A percentile compares a stretch with the other conserved stretches of the same genome.
phyloP scores from a whole-genome alignment of 2,888 invertebrate species.

The Cerastoderma edule region DNA sequence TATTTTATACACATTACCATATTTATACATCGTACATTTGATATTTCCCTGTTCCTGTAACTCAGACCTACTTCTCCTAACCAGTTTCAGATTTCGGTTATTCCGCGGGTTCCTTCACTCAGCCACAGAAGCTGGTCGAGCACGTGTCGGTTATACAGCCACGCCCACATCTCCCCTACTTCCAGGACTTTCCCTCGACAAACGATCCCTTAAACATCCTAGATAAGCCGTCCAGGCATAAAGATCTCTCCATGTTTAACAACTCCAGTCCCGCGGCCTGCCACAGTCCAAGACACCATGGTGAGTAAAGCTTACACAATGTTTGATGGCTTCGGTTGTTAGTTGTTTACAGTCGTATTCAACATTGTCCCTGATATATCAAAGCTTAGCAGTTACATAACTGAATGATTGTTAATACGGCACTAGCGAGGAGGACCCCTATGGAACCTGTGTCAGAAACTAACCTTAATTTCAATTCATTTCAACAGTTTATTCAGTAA shows the following conservation, averaged over 20 bases:
- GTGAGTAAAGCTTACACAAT: too few relatives aligned
- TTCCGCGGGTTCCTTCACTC: conserved; percentile 55
- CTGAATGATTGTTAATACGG: too few relatives aligned
- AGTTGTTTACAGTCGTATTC: too few relatives aligned
- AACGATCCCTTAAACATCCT: conserved; percentile 75
- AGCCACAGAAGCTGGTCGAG: conserved; percentile 76
- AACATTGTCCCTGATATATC: too few relatives aligned
- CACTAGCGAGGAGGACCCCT: too few relatives aligned
- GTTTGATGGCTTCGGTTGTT: too few relatives aligned
- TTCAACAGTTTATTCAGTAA: too few relatives aligned
- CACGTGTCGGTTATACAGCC: conserved; percentile 80
- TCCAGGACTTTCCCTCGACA: conserved; percentile 52
- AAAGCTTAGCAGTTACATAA: too few relatives aligned
- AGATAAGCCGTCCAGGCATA: conserved; percentile 70
- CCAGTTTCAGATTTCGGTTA: conserved; percentile 63
- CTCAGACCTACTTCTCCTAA: neutral
- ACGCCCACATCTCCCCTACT: conserved; percentile 62
- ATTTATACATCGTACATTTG: too few relatives aligned
- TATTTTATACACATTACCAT: too few relatives aligned
- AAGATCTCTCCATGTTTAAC: conserved; percentile 66
- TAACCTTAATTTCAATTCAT: too few relatives aligned
- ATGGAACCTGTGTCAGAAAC: too few relatives aligned
- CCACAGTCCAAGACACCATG: conserved; percentile 71
- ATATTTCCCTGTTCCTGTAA: neutral
- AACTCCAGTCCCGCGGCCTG: conserved; percentile 68